phyloP scores from a whole-genome alignment of 2,888 invertebrate genomes.

The Dugesia japonica region DNA sequence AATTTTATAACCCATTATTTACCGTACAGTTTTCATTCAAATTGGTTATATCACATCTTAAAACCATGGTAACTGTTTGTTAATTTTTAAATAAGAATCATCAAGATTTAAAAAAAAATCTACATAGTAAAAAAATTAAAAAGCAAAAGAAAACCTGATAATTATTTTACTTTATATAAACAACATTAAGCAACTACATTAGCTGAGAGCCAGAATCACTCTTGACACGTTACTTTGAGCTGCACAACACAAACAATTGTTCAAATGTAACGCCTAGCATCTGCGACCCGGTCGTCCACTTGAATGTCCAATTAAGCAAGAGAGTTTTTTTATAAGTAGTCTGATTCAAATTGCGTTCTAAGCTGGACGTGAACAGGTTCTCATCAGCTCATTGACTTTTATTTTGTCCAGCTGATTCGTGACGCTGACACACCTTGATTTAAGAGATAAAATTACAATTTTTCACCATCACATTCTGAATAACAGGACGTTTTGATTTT shows the following conservation, averaged over 20 bases:
- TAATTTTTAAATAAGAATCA: too few species aligned
- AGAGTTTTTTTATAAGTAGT: conserved; percentile 20
- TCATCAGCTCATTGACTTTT: conserved; percentile 20
- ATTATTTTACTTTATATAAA: not conserved
- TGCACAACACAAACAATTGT: conserved; percentile 11
- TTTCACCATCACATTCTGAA: not conserved
- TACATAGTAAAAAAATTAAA: not conserved
- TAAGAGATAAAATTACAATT: conserved; percentile 7
- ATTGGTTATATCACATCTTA: too few species aligned
- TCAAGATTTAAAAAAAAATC: not conserved
- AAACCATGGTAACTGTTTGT: too few species aligned
- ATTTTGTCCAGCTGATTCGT: conserved; percentile 20
- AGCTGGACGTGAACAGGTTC: conserved; percentile 20
- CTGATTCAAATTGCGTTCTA: conserved; percentile 20
- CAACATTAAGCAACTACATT: conserved; percentile 4
- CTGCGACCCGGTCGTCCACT: conserved; percentile 20
- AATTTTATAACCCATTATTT: too few species aligned
- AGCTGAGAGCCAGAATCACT: conserved; percentile 20
- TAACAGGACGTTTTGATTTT: not conserved
- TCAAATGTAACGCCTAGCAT: conserved; percentile 20
- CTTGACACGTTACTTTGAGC: conserved; percentile 20
- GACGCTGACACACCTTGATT: conserved; percentile 20
- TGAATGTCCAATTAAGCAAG: conserved; percentile 16
- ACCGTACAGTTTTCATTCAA: too few species aligned
- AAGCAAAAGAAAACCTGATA: not conserved